Conservation (phyloP, 2,888 invertebrate genomes). For the Chesias legatella region DNA sequence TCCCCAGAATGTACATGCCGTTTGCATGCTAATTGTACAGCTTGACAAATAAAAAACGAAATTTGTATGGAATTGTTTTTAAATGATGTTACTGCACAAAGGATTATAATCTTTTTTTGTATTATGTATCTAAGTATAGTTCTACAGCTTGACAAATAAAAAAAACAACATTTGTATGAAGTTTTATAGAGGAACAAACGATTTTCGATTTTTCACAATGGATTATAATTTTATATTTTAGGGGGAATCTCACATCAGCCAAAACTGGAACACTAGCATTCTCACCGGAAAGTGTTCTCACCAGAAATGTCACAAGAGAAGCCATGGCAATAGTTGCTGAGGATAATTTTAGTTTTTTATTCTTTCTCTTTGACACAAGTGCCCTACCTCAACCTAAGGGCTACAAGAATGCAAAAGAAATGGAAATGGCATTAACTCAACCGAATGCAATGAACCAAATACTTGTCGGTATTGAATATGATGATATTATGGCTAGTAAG, state of each 20-base stretch:
- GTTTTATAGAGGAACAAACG: too few relatives aligned
- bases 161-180: too few relatives aligned
- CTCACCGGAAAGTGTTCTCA: constrained; percentile 66
- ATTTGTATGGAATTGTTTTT: too few relatives aligned
- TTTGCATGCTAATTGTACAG: too few relatives aligned
- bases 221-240: constrained; percentile 29
- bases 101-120: too few relatives aligned
- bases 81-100: too few relatives aligned
- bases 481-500: constrained; percentile 69
- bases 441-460: constrained; percentile 67
- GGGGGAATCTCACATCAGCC: constrained; percentile 61
- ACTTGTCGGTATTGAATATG: constrained; percentile 70
- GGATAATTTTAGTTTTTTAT: constrained; percentile 62
- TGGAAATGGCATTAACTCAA: constrained; percentile 60
- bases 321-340: constrained; percentile 63
- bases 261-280: constrained; percentile 67
- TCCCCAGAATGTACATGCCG: too few relatives aligned
- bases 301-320: constrained; percentile 58
- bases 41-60: too few relatives aligned
- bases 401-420: constrained; percentile 55
- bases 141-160: too few relatives aligned
- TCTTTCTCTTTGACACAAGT: constrained; percentile 56
- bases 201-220: too few relatives aligned
- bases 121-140: too few relatives aligned
- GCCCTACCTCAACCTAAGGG: constrained; percentile 67